Evolutionary conservation across 2,797 vertebrate species (phyloP), one percentile per base, ranked within the genome.

Genomic region (Manis pentadactyla): DNA sequence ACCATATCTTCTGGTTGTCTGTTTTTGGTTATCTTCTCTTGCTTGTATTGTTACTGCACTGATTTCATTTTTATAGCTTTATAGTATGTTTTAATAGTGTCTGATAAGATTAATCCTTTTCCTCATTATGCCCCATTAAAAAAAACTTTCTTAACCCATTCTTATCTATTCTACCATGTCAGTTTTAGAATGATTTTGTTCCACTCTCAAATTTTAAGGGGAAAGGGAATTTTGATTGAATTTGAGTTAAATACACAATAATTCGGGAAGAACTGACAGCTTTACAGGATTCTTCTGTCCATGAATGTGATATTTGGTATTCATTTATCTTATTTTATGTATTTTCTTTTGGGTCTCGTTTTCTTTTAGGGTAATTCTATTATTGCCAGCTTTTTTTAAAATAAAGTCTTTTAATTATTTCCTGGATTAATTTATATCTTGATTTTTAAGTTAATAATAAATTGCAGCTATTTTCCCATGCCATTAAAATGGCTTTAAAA

Each of bases 401-500:
- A 64, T 74, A 87, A 74, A 81, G 13, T 87, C 14, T 51, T 64
- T 57, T 17, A 64, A 23, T 51, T 91, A 15, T 86, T 91, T 95
- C 27, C 46, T 46, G 46, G 46, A 46, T 46, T 11, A 46, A 12
- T 84, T 94, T 88, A 27, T 85, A 71, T 88, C 49, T 53, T 94
- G 23, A 39, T 37, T 82, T 92, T 81, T 85, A 88, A 79, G 92
- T 81, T 94, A 82, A 74, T 59, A 63, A 85, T 66, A 90, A 86
- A 53, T 94, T 92, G 15, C 15, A 87, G 0, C 29, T 75, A 4
- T 78, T 77, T 87, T 64, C 23, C 27, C 9, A 39, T 81, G 29
- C 59, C 51, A 57, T 71, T 82, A 78, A 53, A 77, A 27, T 78
- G 59, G 83, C 37, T 84, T 84, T 25, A 34, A 55, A 88, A 84